Conservation (phyloP, 2,888 invertebrate genomes). For the Acanthosepion lycidas region DNA sequence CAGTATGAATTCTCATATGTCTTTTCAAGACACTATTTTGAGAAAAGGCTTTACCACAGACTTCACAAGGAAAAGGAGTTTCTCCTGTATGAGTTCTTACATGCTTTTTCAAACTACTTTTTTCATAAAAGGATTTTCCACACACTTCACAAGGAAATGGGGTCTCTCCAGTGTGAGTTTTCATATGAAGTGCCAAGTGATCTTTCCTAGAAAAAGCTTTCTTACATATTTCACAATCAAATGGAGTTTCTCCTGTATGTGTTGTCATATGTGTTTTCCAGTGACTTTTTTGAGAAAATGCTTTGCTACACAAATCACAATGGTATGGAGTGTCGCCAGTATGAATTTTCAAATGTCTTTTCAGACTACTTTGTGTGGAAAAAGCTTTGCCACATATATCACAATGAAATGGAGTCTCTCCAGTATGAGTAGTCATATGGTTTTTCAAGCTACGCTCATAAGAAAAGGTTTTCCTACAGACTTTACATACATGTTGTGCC, state of each 20-base stretch:
- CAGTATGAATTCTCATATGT: background rate
- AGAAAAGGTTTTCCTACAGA: too few relatives aligned
- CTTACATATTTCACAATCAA: background rate
- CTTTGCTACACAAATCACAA: background rate
- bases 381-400: too few relatives aligned
- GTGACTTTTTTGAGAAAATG: background rate
- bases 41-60: constrained; percentile 22
- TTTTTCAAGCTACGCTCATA: too few relatives aligned
- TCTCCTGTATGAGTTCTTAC: background rate
- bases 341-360: background rate
- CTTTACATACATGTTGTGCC: too few relatives aligned
- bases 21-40: background rate
- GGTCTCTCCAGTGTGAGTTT: background rate
- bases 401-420: too few relatives aligned
- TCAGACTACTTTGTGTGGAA: background rate
- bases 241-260: constrained; percentile 14
- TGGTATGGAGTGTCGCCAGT: background rate
- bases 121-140: background rate
- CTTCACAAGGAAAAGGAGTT: background rate
- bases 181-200: background rate
- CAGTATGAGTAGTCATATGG: too few relatives aligned
- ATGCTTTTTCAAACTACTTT: background rate
- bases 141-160: constrained; percentile 1
- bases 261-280: background rate
- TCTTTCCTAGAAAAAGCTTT: background rate